A percentile compares a stretch with the other conserved stretches of the same genome.
phyloP scores from a whole-genome alignment of 64 coral and sea anemone genomes.

The Montipora efflorescens region DNA sequence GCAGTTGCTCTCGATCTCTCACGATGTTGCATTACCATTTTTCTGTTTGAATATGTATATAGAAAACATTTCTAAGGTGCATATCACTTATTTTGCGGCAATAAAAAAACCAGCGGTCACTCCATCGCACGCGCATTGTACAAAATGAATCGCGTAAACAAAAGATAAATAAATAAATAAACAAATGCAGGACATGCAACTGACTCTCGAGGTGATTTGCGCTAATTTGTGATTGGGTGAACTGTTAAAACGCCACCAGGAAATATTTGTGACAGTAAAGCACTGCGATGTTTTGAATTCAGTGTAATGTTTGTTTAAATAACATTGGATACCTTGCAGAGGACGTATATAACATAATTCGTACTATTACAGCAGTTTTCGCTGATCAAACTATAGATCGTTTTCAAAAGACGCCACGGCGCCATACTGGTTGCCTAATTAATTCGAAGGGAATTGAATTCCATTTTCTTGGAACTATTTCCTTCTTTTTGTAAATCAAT shows the following conservation, averaged over 20 bases:
- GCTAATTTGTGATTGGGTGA: background rate
- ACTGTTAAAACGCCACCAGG: background rate
- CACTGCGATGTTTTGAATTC: conserved; percentile 13
- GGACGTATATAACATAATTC: too few species aligned
- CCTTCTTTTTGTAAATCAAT: too few species aligned
- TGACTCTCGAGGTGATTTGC: too few species aligned
- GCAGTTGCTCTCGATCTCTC: background rate
- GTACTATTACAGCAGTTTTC: too few species aligned
- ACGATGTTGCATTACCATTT: background rate
- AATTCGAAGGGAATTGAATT: too few species aligned
- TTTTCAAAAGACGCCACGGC: too few species aligned
- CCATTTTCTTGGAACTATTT: too few species aligned
- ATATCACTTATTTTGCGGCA: background rate
- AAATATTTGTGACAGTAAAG: conserved; percentile 33
- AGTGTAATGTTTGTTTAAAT: background rate
- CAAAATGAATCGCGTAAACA: background rate
- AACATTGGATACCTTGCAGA: too few species aligned
- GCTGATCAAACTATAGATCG: too few species aligned
- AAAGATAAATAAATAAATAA: background rate
- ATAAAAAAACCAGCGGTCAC: background rate
- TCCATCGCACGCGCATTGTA: background rate
- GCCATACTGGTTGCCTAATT: too few species aligned
- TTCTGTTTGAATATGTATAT: conserved; percentile 38
- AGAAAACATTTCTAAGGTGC: conserved; percentile 11
- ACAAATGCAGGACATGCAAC: background rate